Conservation (phyloP, 2,797 vertebrate species). For the Malacoctenus gilli region DNA sequence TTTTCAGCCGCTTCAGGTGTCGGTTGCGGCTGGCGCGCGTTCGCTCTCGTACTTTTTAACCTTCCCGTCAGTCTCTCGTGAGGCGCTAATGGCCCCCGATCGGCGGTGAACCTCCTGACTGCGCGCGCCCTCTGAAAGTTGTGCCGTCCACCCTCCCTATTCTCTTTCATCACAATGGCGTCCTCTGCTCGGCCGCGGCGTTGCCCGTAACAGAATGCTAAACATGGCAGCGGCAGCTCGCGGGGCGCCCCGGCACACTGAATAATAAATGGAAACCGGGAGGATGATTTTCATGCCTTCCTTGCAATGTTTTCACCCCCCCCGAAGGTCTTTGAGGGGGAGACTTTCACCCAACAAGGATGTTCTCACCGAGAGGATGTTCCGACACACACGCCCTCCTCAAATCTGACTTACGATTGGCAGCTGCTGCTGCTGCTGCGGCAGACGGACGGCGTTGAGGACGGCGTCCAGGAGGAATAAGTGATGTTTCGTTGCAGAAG, state of each 20-base stretch:
- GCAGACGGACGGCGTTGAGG: no score
- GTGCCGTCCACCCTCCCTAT: conserved; percentile 16
- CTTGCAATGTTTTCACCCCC: conserved; percentile 42
- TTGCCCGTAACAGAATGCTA: conserved; percentile 44
- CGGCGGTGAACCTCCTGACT: conserved; percentile 1
- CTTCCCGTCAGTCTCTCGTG: neutral
- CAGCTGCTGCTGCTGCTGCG: no score
- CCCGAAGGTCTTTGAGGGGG: conserved; percentile 43
- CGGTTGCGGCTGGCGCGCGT: no score
- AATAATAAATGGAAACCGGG: conserved; percentile 54
- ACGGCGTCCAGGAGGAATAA: no score
- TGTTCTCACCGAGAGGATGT: conserved; percentile 4
- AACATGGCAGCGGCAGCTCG: conserved; percentile 30
- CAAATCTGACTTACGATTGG: neutral
- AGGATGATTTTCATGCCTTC: conserved; percentile 37
- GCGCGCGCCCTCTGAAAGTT: conserved; percentile 45
- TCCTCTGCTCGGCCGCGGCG: conserved; percentile 24
- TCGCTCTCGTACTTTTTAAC: no score
- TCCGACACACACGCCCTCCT: conserved; percentile 1
- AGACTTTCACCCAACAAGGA: neutral
- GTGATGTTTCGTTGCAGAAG: no score
- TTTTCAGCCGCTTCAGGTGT: no score
- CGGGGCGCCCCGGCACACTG: conserved; percentile 40
- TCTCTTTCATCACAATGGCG: conserved; percentile 36
- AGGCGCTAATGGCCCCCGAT: no score